Percentiles rank a stretch among this genome's conserved stretches.
Evolutionary conservation across 1,140 invertebrate genomes (phyloP).

Genomic region (Hypsibius dujardini): DNA sequence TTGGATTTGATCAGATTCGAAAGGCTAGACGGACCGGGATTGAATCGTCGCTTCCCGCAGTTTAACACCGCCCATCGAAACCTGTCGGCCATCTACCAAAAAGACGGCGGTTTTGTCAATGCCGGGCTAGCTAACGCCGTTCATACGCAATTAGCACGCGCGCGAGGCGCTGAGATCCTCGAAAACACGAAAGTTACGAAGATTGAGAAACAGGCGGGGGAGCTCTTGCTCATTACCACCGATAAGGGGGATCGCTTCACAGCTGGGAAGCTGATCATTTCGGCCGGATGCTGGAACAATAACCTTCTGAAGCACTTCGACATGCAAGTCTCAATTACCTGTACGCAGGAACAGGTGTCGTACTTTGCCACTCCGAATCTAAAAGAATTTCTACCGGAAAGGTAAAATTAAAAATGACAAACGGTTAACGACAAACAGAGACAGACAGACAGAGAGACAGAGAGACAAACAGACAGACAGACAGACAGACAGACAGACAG

Average conservation of each 20-base stretch:
- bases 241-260: conserved; percentile 26
- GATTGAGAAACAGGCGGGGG: conserved; percentile 21
- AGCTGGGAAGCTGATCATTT: conserved; percentile 28
- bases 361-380: too few relatives aligned
- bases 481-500: too few relatives aligned
- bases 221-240: conserved; percentile 26
- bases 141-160: conserved; percentile 30
- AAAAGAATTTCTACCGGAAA: too few relatives aligned
- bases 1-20: conserved; percentile 25
- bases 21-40: conserved; percentile 22
- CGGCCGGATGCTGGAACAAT: conserved; percentile 31
- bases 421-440: too few relatives aligned
- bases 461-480: too few relatives aligned
- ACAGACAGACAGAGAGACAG: too few relatives aligned
- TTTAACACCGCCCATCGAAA: conserved; percentile 26
- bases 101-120: conserved; percentile 29
- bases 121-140: conserved; percentile 29
- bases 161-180: conserved; percentile 28
- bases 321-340: conserved; percentile 29
- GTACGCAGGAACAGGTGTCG: conserved; percentile 32
- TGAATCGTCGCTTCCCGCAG: conserved; percentile 27
- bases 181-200: conserved; percentile 28
- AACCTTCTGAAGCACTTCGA: conserved; percentile 29
- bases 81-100: conserved; percentile 27
- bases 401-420: too few relatives aligned